phyloP scores from a whole-genome alignment of 1,140 invertebrate species.

The Uloborus diversus region DNA sequence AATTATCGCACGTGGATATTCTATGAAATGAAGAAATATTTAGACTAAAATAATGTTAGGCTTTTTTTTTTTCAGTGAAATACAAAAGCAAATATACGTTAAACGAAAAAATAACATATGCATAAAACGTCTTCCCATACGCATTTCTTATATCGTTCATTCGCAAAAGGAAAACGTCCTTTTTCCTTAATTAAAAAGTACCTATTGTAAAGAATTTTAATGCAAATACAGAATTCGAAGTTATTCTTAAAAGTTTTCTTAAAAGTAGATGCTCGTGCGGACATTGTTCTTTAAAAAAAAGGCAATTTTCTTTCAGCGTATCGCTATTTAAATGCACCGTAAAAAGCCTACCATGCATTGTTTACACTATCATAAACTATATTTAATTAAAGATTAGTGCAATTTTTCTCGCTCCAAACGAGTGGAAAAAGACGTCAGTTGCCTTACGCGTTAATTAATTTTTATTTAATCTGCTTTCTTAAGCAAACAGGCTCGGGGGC shows the following conservation, averaged over 20 bases:
- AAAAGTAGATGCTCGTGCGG: neutral
- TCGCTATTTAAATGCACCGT: slow-evolving; percentile 28
- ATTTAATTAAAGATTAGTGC: slow-evolving; percentile 55
- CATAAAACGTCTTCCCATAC: too few relatives aligned
- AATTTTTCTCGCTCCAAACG: slow-evolving; percentile 46
- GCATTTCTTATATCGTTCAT: too few relatives aligned
- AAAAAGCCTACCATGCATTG: slow-evolving; percentile 43
- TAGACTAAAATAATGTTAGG: too few relatives aligned
- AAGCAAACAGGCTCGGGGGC: slow-evolving; percentile 39
- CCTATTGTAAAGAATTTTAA: neutral
- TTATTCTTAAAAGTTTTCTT: neutral
- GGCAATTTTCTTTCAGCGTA: slow-evolving; percentile 38
- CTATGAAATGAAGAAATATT: too few relatives aligned
- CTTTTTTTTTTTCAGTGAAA: too few relatives aligned
- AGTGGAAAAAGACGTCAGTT: slow-evolving; percentile 44
- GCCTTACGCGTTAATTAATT: slow-evolving; percentile 54
- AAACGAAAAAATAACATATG: too few relatives aligned
- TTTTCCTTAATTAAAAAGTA: too few relatives aligned
- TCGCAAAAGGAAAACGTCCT: too few relatives aligned
- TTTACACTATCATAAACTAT: slow-evolving; percentile 51
- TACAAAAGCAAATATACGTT: too few relatives aligned
- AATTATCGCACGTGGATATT: too few relatives aligned
- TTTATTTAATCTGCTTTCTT: slow-evolving; percentile 54
- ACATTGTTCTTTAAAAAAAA: slow-evolving; percentile 37
- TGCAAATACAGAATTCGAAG: neutral